Base-by-base conservation (phyloP, 2,113 vertebrate genomes). In the Pantherophis guttatus region DNA sequence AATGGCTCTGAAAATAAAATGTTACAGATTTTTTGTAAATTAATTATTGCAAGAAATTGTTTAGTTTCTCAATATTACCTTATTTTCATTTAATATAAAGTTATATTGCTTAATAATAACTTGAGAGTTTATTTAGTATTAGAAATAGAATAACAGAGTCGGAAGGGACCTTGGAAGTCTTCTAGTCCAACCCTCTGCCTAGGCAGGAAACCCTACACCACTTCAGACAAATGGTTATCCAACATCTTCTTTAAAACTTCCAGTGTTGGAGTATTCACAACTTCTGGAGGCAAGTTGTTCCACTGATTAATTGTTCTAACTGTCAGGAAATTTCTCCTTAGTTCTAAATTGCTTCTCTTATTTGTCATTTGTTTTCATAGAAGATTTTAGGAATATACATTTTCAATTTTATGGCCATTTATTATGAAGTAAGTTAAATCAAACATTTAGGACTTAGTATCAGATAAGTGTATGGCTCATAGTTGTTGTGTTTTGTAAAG, bases 1-100 rank as follows among this genome's bases (percentile, higher is more conserved):
- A 90, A 58, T 3, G 62, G 86, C 90, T 90, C 91, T 7, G 92
- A 52, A 94, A 96, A 93, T 95, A 89, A 50, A 48, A 44, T 58
- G 33, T 65, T n/a, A 65, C 9, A 50, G 48, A 87, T 92, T 6
- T 65, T n/a, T 57, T 86, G 13, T 23, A 93, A 19, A 62, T 90
- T 24, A n/a, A 7, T 75, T 88, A 39, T 75, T 3, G n/a, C 19
- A 58, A 59, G 23, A 21, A 59, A 1, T 85, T 21, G 24, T 59
- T 58, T 29, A 23, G 10, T 52, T 26, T 4, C 29, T 62, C 48
- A 54, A 11, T 86, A n/a, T 13, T 24, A 62, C 62, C 13, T 26
- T 90, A 13, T 65, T 65, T 93, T 33, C 81, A 55, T 81, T 44
- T 54, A 59, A 59, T 81, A 92, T 15, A 15, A 52, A 5, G 12